Evolutionary conservation across 2,888 invertebrate species (phyloP).

Genomic region (Leptarthrus brevirostris): DNA sequence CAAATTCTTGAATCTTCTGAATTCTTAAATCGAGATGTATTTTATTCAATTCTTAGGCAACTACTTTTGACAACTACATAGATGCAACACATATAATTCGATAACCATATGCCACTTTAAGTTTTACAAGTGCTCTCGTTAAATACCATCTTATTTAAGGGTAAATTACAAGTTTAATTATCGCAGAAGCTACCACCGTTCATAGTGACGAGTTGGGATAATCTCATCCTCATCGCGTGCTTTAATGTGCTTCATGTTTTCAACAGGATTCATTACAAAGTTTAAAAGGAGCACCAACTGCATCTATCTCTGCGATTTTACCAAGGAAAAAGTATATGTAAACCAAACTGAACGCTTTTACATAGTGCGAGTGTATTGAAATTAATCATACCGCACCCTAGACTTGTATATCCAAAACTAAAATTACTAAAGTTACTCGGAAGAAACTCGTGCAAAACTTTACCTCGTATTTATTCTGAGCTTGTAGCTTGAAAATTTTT

Average conservation of each 20-base stretch:
- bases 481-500: slow-evolving; percentile 34
- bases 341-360: slow-evolving; percentile 19
- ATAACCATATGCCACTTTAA: background rate
- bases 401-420: background rate
- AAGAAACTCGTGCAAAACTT: slow-evolving; percentile 24
- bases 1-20: no score
- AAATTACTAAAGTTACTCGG: slow-evolving; percentile 31
- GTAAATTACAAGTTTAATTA: slow-evolving; percentile 12
- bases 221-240: no score
- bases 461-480: slow-evolving; percentile 18
- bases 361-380: background rate
- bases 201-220: background rate
- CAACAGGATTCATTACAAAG: slow-evolving; percentile 23
- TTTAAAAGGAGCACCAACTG: slow-evolving; percentile 6
- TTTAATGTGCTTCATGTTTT: background rate
- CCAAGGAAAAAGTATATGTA: background rate
- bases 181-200: slow-evolving; percentile 1
- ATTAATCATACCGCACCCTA: background rate
- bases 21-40: no score
- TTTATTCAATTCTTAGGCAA: no score
- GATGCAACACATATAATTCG: no score
- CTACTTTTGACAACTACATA: no score
- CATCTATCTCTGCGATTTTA: background rate
- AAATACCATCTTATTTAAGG: background rate
- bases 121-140: background rate